Conservation (phyloP, 2,113 vertebrate species). For the Paralichthys olivaceus region DNA sequence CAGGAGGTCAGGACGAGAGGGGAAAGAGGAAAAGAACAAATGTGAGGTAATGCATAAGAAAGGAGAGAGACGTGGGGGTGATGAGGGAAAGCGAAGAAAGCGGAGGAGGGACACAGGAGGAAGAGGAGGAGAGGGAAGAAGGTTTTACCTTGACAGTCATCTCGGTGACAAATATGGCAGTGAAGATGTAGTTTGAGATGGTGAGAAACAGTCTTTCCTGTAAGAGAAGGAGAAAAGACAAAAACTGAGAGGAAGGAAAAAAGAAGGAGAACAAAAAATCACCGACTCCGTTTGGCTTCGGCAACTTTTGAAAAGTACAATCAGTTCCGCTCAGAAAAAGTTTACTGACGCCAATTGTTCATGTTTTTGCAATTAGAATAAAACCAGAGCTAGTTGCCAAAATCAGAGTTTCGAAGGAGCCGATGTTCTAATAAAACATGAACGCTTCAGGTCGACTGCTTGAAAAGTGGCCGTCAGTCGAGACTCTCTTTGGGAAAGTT, state of each 20-base stretch:
- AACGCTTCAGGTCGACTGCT: no score
- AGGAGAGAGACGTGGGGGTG: background rate
- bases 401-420: background rate
- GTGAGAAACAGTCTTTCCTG: slow-evolving; percentile 96
- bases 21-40: background rate
- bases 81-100: background rate
- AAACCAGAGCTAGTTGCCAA: background rate
- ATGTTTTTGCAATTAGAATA: background rate
- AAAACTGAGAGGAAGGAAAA: background rate
- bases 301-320: background rate
- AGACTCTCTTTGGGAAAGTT: no score
- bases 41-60: background rate
- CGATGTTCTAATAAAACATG: no score
- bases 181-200: slow-evolving; percentile 97
- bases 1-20: background rate
- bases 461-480: no score
- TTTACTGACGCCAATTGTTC: background rate
- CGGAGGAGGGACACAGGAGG: background rate
- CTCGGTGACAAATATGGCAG: slow-evolving; percentile 96
- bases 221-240: slow-evolving; percentile 18
- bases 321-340: background rate
- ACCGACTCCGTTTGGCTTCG: no score
- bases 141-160: slow-evolving; percentile 94
- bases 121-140: background rate
- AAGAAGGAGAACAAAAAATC: background rate